Base-by-base conservation (phyloP, 2,797 vertebrate genomes). In the Anas bernieri region DNA sequence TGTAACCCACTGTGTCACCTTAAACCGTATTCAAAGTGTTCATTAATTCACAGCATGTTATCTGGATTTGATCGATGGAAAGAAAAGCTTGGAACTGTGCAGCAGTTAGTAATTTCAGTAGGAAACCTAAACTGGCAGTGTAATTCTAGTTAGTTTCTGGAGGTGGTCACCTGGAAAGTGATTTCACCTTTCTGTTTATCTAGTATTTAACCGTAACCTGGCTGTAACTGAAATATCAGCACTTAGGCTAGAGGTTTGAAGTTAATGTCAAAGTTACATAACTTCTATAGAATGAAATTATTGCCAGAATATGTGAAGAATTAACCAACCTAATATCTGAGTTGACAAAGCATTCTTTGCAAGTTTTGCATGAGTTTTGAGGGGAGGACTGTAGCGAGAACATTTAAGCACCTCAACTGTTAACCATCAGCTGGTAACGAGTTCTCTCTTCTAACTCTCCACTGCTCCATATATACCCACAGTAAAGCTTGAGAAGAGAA, bases 401-500 rank as follows among this genome's bases (percentile, higher is more conserved):
- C 3, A 1, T 85, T 59, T 74, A 83, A 74, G 61, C 30, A 55
- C 41, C 50, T 92, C 0, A 6, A 83, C 16, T 93, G 20, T 86
- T 82, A 86, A 88, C 78, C 31, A 30, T 92, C 48, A 77, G 9
- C 61, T 80, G 72, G 52, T 83, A 46, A 74, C 37, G 46, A 85
- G 56, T 68, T 86, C 31, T 74, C 16, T 73, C 11, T 86, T 94
- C 48, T 74, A 73, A 91, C 62, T 92, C 55, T 25, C 69, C 3
- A 0, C 46, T 92, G 67, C 56, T 74, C 35, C 16, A 52, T 70
- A 63, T 23, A 74, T 3, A 3, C 52, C 88, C 28, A 74, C n/a
- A 80, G 64, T 84, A 89, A 72, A 86, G 54, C 62, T 86, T 91
- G 41, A 41, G 45, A 93, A 84, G 35, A 85, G 15, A n/a, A 77